A percentile compares a stretch with the other conserved stretches of the same genome.
Conservation (phyloP, 2,113 vertebrate genomes). For the Theristicus caerulescens region DNA sequence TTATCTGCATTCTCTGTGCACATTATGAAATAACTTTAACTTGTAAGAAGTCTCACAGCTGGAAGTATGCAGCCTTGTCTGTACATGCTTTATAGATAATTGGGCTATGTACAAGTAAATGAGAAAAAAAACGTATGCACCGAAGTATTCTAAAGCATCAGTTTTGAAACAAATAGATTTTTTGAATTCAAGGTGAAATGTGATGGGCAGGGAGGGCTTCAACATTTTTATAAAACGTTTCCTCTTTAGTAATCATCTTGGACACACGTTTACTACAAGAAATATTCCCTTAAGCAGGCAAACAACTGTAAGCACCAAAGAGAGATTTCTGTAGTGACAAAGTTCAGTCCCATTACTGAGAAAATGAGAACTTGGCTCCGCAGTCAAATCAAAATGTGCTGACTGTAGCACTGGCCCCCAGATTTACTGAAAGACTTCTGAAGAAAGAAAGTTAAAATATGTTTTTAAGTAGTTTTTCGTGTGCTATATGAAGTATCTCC, state of each 20-base stretch:
- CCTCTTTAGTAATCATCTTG: background rate
- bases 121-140: background rate
- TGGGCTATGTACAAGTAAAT: fast-evolving
- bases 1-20: background rate
- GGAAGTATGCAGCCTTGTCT: background rate
- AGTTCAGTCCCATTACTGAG: background rate
- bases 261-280: background rate
- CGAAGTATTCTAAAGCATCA: background rate
- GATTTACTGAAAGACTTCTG: background rate
- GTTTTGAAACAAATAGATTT: background rate
- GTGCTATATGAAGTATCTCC: background rate
- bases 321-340: background rate
- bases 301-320: background rate
- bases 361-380: background rate
- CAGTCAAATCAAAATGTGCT: background rate
- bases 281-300: background rate
- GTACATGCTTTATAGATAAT: background rate
- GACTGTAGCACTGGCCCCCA: background rate
- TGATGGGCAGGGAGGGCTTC: background rate
- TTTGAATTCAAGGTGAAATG: background rate
- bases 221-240: background rate
- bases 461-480: background rate
- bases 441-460: background rate
- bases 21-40: background rate
- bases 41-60: background rate